Base-by-base conservation (phyloP, 2,113 vertebrate genomes). In the Albula goreensis region DNA sequence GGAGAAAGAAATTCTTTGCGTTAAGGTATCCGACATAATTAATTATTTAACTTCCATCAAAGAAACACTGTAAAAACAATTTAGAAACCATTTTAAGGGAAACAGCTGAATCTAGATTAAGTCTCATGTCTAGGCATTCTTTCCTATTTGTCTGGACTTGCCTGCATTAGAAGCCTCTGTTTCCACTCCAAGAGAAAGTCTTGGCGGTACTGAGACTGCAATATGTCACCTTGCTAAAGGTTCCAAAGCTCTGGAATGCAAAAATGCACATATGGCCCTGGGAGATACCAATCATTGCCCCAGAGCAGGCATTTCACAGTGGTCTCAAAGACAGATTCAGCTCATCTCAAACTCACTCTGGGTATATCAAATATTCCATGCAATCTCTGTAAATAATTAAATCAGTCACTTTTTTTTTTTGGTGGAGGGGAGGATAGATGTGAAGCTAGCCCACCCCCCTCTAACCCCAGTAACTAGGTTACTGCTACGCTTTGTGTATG, bases 71-170 rank as follows among this genome's bases (percentile, higher is more conserved):
- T 41, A 31, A 77, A 85, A 86, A 41, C 80, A 22, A 82, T n/a
- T 78, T 82, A 49, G 50, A 51, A 86, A 7, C 49, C 13, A 22
- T 51, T 50, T 70, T 70, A 15, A 7, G 50, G 85, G 51, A 83
- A 85, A 90, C 77, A 88, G 84, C 87, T 87, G 87, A 88, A 79
- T 82, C 83, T 79, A 80, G 52, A 85, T 86, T 81, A 83, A 83
- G 50, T 87, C 86, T 53, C 78, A 87, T 66, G 51, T 49, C 83
- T 80, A 80, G 11, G 17, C 48, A 56, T 87, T 81, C 80, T 31
- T n/a, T 41, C 66, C 81, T 86, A 22, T 60, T 51, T 3, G 17
- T 79, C 60, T 86, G 70, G 80, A 49, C 82, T 57, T 31, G 77
- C 15, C 12, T 83, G 19, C 17, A 79, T 80, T 52, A 74, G 17